A percentile compares a stretch with the other conserved stretches of the same genome.
phyloP scores from a whole-genome alignment of 2,797 vertebrate species.

The Galagoides demidoff region DNA sequence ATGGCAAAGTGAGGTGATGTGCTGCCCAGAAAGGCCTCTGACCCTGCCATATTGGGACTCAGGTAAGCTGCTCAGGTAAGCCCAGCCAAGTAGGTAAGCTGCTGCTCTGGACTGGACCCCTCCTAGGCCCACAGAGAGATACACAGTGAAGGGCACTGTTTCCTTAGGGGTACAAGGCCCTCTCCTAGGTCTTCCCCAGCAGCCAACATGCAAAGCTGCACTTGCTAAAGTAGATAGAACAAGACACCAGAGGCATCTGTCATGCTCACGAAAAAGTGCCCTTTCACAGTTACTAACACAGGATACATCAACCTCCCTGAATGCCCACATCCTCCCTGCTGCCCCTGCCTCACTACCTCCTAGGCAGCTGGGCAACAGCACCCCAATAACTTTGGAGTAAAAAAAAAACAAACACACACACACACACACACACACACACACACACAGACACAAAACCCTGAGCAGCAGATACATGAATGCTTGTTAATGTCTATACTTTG shows the following conservation, averaged over 20 bases:
- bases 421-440: too few relatives aligned
- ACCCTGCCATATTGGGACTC: neutral
- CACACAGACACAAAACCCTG: neutral
- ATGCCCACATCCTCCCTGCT: neutral
- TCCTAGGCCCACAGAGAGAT: neutral
- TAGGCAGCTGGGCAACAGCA: neutral
- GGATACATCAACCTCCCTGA: neutral
- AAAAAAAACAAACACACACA: neutral
- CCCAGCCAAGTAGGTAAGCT: neutral
- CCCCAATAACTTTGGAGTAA: neutral
- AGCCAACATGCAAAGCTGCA: neutral
- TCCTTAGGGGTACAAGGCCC: neutral
- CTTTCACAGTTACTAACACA: neutral
- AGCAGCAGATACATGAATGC: neutral
- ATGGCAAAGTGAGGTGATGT: neutral
- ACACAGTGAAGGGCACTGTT: too few relatives aligned
- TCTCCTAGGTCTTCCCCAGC: neutral
- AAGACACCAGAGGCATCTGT: neutral
- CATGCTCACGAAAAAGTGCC: neutral
- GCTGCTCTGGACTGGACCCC: neutral
- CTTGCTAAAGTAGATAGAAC: neutral
- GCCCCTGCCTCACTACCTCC: neutral
- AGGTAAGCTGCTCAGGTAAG: too few relatives aligned
- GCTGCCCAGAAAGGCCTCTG: neutral
- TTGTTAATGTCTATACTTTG: neutral